Base-by-base conservation (phyloP, 2,888 invertebrate genomes). In the Hydropsyche betteni region DNA sequence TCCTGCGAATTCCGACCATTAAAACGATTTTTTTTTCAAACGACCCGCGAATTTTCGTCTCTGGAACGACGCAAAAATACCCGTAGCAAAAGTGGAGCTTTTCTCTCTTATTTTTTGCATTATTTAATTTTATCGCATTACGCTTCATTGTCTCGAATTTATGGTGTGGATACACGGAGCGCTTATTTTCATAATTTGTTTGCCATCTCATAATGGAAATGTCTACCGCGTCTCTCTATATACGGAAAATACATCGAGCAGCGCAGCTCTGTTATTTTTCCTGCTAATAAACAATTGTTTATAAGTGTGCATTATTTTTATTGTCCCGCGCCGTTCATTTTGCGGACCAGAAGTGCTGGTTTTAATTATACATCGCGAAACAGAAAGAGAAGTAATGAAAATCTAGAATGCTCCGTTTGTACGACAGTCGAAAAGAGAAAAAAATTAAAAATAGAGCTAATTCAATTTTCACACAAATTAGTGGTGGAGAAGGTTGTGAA, bases 91-190 rank as follows among this genome's bases (percentile, higher is more conserved):
- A 58, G 24, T 24, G 58, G 16, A 24, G 58, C 58, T 16, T 58
- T 58, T 58, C 58, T 58, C 24, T 58, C 14, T 24, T 58, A 24
- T 58, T 14, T 58, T 71, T 44, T 44, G 44, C 44, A 44, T 44
- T 44, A 44, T 44, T 44, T 44, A 44, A 44, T 44, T 77, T 77
- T 74, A 77, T 70, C 77, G 50, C 73, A 72, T 77, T 70, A 77
- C 75, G 75, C 71, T 74, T 74, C 77, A 75, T 77, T 77, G 77
- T 78, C 74, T 78, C 58, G 72, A 76, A 78, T 78, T 78, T 76
- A 78, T 78, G 78, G 74, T 74, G 75, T 74, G 74, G 76, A 76
- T 72, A 75, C 72, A 74, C 44, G 44, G 70, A 74, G 71, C 69
- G 69, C 74, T 74, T 71, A 74, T 76, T 78, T 78, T 71, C 76